Evolutionary conservation across 2,113 vertebrate species (phyloP).

Genomic region (Acanthochromis polyacanthus): DNA sequence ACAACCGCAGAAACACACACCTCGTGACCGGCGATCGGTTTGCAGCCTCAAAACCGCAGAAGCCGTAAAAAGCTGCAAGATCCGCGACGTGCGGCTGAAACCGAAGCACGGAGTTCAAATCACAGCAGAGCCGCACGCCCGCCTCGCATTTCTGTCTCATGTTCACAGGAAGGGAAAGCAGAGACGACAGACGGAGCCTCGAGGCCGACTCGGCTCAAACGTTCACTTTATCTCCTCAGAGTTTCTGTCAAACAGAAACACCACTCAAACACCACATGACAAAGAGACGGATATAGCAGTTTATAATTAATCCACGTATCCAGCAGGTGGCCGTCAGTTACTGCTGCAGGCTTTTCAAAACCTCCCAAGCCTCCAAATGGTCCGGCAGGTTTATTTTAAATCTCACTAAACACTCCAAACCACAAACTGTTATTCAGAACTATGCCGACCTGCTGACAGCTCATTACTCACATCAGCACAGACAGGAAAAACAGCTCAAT

Average conservation of each 20-base stretch:
- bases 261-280: constrained; percentile 55
- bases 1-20: constrained; percentile 20
- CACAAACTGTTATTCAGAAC: constrained; percentile 49
- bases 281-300: constrained; percentile 57
- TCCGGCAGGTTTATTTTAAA: constrained; percentile 61
- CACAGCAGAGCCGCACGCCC: constrained; percentile 26
- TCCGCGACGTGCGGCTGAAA: constrained; percentile 58
- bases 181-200: constrained; percentile 32
- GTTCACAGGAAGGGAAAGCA: constrained; percentile 74
- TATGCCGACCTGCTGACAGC: constrained; percentile 17
- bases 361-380: constrained; percentile 52
- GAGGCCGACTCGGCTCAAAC: constrained; percentile 15
- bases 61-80: constrained; percentile 64
- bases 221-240: not conserved
- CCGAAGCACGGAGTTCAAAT: constrained; percentile 53
- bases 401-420: constrained; percentile 45
- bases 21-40: constrained; percentile 16
- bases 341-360: constrained; percentile 52
- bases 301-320: constrained; percentile 67
- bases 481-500: constrained; percentile 17
- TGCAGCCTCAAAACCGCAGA: constrained; percentile 54
- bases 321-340: constrained; percentile 60
- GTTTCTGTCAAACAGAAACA: constrained; percentile 16
- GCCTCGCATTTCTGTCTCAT: constrained; percentile 73
- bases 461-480: not conserved